phyloP scores from a whole-genome alignment of 2,797 vertebrate genomes.

The Pipistrellus pygmaeus region DNA sequence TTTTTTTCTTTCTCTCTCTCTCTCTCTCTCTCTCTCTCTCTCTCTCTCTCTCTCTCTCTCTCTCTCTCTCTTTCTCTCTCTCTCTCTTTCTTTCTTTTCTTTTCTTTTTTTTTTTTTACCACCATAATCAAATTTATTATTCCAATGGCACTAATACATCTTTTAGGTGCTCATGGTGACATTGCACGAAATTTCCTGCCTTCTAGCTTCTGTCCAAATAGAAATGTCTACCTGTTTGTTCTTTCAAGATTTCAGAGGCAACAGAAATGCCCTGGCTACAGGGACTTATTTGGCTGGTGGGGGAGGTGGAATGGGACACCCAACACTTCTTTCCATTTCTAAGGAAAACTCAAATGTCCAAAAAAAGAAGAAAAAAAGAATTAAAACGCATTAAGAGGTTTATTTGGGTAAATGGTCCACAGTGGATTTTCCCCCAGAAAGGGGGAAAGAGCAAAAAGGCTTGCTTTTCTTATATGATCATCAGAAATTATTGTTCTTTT shows the following conservation, averaged over 20 bases:
- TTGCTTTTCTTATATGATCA: not conserved
- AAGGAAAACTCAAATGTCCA: slow-evolving; percentile 43
- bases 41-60: too few species aligned
- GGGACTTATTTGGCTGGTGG: slow-evolving; percentile 54
- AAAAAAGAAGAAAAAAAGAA: slow-evolving; percentile 29
- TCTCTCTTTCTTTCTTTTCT: too few species aligned
- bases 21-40: too few species aligned
- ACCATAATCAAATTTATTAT: too few species aligned
- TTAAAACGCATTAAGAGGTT: slow-evolving; percentile 51
- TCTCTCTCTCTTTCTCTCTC: too few species aligned
- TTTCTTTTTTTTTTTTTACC: too few species aligned
- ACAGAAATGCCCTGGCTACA: not conserved
- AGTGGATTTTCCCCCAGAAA: slow-evolving; percentile 5
- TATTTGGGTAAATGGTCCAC: slow-evolving; percentile 49
- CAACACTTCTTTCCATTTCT: slow-evolving; percentile 11
- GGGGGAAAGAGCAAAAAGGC: not conserved
- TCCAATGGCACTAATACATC: too few species aligned
- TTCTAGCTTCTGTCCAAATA: too few species aligned
- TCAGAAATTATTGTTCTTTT: not conserved
- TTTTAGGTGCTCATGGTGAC: too few species aligned
- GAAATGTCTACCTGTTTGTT: slow-evolving; percentile 79
- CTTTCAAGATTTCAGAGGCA: slow-evolving; percentile 78
- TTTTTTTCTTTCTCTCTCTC: too few species aligned
- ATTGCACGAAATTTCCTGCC: too few species aligned
- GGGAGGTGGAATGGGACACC: not conserved